A percentile compares a stretch with the other conserved stretches of the same genome.
phyloP scores from a whole-genome alignment of 2,113 vertebrate species.

The Podarcis cretensis region DNA sequence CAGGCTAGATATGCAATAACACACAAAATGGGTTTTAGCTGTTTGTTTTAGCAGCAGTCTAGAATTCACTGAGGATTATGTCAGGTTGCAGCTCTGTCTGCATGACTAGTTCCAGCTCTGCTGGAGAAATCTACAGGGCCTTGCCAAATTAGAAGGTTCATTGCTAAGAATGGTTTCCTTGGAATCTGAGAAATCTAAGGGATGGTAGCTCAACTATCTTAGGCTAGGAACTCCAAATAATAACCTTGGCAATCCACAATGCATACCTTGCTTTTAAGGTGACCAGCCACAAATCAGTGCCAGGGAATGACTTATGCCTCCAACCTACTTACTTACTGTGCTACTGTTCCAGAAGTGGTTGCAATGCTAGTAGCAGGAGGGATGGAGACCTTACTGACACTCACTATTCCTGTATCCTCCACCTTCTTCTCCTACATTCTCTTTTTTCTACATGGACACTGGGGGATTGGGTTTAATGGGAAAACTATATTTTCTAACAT shows the following conservation, averaged over 20 bases:
- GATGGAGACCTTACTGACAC: not conserved
- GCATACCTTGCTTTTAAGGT: not conserved
- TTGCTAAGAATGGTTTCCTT: too few species aligned
- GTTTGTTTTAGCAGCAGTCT: not conserved
- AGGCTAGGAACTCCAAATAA: not conserved
- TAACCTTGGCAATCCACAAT: not conserved
- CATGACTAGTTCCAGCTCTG: too few species aligned
- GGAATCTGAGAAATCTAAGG: too few species aligned
- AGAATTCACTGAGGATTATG: not conserved
- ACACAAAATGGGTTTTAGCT: not conserved
- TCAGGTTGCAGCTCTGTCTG: not conserved
- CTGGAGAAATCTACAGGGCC: too few species aligned
- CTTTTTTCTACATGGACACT: too few species aligned
- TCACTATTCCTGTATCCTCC: not conserved
- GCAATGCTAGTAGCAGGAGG: not conserved
- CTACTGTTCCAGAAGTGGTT: not conserved
- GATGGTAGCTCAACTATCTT: too few species aligned
- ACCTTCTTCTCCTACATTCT: not conserved
- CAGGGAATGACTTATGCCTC: not conserved
- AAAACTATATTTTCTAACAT: too few species aligned
- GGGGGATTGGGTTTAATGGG: too few species aligned
- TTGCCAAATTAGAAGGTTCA: too few species aligned
- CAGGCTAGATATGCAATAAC: not conserved
- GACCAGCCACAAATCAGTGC: not conserved
- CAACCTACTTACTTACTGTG: not conserved